Evolutionary conservation across 1,140 invertebrate species (phyloP), one percentile per base, ranked within the genome.

Genomic region (Eriosoma lanigerum): DNA sequence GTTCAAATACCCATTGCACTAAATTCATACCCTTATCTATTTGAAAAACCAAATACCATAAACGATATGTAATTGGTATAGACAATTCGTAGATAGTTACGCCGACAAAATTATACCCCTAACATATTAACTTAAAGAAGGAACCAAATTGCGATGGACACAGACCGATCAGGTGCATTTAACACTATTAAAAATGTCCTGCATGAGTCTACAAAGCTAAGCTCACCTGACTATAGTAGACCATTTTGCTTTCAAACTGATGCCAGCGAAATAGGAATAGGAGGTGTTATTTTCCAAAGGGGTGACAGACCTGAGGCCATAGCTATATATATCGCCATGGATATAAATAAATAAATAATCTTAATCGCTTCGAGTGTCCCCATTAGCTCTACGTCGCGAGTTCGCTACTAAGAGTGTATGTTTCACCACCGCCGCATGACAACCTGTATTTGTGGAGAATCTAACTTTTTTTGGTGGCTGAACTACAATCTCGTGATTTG

Each of bases 51-150:
- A 29, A 62, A 62, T 15, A 62, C 12, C 58, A 62, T 56, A n/a
- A 56, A 21, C 54, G 19, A 19, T 4, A 56, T 52, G 48, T n/a
- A 68, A 68, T 24, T 64, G 50, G 58, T 68, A 66, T 17, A 70
- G 12, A n/a, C 21, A 46, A 4, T 81, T 81, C 19, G 46, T 81
- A 21, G 56, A 44, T 19, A 64, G 8, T 38, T 50, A 62, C 24
- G 24, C 24, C 2, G 17, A 29, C 17, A 24, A 19, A 5, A 32
- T 48, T 15, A 1, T 2, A 10, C 15, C 29, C 3, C 24, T 70
- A 52, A 62, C 62, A 32, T 3, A 62, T 26, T 70, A 32, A 32
- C 9, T 81, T 1, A 26, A 81, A 48, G 26, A 70, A 21, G 48
- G 48, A 17, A 12, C 12, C 9, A 13, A 24, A 21, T 68, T 44